These are phyloP conservation scores for Arizona elegans DNA, from an alignment of 2,113 vertebrate species.

Conservation along the genomic window DNA sequence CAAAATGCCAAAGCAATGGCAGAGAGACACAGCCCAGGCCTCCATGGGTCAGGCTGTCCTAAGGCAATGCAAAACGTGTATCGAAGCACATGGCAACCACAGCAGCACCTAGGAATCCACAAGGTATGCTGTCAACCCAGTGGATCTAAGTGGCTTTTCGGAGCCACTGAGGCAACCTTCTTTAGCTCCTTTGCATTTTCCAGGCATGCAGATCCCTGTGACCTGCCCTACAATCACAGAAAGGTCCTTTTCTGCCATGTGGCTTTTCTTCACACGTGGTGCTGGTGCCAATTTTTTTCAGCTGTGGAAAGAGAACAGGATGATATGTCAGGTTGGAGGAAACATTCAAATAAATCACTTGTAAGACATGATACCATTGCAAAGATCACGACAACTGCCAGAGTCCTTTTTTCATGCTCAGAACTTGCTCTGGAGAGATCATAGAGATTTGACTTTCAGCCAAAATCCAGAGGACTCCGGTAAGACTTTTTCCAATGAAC, in stretches of 20 bases:
- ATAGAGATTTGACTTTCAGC: background rate
- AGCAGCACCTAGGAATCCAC: constrained; percentile 64
- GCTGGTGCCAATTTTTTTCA: background rate
- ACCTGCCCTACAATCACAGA: background rate
- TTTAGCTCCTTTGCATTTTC: background rate
- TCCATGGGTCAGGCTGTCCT: constrained; percentile 14
- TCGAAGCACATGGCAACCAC: constrained; percentile 65
- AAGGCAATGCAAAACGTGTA: constrained; percentile 62
- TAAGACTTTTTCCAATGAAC: background rate
- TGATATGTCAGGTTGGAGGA: background rate
- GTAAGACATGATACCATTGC: background rate
- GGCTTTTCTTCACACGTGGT: background rate
- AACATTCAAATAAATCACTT: background rate
- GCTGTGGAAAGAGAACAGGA: background rate
- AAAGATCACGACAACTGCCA: background rate
- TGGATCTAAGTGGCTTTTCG: constrained; percentile 33
- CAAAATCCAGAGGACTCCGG: background rate
- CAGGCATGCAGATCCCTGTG: background rate
- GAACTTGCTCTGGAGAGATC: background rate
- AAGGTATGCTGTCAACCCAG: constrained; percentile 45
- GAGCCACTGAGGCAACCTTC: constrained; percentile 13
- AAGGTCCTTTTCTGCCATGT: background rate
- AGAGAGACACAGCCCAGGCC: background rate
- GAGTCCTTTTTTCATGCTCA: background rate
- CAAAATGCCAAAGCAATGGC: background rate